Evolutionary conservation across 2,113 vertebrate genomes (phyloP).

Genomic region (Sterna hirundo): DNA sequence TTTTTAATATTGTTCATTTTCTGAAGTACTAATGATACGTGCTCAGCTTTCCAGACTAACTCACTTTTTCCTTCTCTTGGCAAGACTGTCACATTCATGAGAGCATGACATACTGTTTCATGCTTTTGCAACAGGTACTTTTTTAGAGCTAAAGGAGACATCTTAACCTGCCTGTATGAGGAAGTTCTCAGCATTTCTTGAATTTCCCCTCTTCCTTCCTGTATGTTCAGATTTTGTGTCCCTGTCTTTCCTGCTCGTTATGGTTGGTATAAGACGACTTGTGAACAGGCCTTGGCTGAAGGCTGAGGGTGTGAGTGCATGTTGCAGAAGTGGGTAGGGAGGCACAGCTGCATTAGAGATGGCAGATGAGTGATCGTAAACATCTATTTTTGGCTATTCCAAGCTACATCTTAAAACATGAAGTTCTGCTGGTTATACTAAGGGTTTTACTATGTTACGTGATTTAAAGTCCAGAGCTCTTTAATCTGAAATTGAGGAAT

Average conservation of each 20-base stretch:
- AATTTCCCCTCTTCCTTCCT: neutral
- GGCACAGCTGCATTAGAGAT: neutral
- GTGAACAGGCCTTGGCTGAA: neutral
- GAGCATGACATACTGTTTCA: neutral
- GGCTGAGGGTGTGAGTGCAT: rapidly evolving
- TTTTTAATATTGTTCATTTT: neutral
- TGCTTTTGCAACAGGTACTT: neutral
- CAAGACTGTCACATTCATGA: neutral
- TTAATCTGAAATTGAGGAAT: neutral
- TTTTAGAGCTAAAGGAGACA: neutral
- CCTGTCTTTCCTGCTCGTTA: neutral
- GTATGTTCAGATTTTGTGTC: neutral
- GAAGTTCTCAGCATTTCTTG: neutral
- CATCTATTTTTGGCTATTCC: neutral
- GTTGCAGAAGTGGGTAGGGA: neutral
- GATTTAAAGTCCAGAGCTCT: neutral
- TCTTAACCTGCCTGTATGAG: neutral
- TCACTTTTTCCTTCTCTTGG: neutral
- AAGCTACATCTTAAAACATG: neutral
- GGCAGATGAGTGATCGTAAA: neutral
- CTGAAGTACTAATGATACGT: neutral
- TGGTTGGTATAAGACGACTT: neutral
- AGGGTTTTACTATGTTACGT: neutral
- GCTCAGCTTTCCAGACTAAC: neutral
- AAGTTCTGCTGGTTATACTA: neutral